Conservation (phyloP, 2,797 vertebrate species). For the Gallinago solitaria region DNA sequence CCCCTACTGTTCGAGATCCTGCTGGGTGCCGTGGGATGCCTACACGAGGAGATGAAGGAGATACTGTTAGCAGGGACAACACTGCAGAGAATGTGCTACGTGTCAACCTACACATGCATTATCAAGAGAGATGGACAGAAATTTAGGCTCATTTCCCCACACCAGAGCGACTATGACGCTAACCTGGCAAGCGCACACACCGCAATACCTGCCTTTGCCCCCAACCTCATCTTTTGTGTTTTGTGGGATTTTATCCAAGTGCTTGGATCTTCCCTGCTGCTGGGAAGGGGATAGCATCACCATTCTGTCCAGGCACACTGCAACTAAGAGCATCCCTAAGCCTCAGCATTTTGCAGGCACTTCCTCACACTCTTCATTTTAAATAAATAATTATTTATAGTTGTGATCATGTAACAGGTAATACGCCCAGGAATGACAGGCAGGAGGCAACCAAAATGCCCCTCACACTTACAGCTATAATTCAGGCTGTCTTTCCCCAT, state of each 20-base stretch:
- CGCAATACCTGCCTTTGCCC: accelerated
- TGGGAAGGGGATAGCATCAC: neutral
- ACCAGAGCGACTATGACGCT: accelerated
- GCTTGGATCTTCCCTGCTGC: neutral
- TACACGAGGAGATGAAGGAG: neutral
- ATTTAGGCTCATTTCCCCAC: neutral
- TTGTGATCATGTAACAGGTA: neutral
- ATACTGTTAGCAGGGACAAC: neutral
- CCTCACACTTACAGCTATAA: neutral
- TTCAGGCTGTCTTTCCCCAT: neutral
- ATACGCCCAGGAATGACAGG: neutral
- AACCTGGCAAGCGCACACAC: neutral
- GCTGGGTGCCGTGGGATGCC: neutral
- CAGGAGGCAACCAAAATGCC: neutral
- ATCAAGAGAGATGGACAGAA: neutral
- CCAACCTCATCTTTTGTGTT: neutral
- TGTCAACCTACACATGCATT: neutral
- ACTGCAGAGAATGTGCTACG: neutral
- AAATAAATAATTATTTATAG: neutral
- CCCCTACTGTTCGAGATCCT: neutral
- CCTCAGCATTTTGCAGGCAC: neutral
- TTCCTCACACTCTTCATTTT: neutral
- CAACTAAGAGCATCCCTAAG: neutral
- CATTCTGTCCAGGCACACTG: neutral
- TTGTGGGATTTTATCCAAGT: neutral